Conservation (phyloP, 1,140 invertebrate genomes). For the Diprion similis region DNA sequence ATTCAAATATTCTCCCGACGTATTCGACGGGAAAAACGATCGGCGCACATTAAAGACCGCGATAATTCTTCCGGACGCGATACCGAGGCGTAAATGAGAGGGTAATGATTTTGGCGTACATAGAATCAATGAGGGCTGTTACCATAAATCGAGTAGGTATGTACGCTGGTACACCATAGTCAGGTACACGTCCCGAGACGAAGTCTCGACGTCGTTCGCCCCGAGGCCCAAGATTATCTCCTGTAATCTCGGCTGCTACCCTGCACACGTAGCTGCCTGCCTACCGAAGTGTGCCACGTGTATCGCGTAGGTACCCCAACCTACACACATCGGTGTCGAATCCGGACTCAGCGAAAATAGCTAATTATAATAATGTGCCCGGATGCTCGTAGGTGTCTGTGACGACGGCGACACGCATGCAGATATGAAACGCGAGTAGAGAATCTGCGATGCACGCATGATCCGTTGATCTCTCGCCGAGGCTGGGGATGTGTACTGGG, state of each 20-base stretch:
- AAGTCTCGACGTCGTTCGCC: not conserved
- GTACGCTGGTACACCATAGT: no score
- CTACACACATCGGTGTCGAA: not conserved
- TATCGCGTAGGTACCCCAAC: not conserved
- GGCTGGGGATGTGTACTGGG: no score
- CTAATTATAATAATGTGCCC: conserved; percentile 52
- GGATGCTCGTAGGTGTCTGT: conserved; percentile 13
- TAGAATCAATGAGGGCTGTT: not conserved
- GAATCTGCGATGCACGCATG: not conserved
- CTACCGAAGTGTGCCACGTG: not conserved
- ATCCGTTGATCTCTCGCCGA: no score
- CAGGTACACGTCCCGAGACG: not conserved
- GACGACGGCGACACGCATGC: not conserved
- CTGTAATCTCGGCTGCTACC: conserved; percentile 3
- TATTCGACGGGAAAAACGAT: no score
- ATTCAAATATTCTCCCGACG: no score
- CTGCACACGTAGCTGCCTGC: not conserved
- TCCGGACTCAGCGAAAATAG: conserved; percentile 48
- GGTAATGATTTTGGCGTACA: no score
- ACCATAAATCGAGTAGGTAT: not conserved
- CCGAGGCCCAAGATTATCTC: not conserved
- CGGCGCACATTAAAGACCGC: no score
- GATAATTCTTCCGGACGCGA: no score
- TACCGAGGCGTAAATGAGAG: no score
- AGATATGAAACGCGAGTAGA: not conserved